phyloP scores from a whole-genome alignment of 2,113 vertebrate genomes.

The Hippocampus guttulatus region DNA sequence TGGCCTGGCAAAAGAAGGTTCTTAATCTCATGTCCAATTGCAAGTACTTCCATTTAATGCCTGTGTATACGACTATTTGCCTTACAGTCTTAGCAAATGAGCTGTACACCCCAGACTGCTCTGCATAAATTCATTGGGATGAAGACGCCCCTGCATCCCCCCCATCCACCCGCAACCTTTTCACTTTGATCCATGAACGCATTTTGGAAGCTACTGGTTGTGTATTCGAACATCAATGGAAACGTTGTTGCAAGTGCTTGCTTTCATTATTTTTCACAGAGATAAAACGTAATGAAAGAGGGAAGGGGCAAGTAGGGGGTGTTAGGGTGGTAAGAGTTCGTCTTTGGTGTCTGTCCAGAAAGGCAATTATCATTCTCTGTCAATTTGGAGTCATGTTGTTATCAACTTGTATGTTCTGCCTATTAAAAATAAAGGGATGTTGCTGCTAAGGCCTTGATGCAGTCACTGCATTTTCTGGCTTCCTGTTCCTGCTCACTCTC shows the following conservation, averaged over 20 bases:
- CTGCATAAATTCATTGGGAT: conserved; percentile 82
- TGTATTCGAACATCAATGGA: conserved; percentile 90
- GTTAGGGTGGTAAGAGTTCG: conserved; percentile 17
- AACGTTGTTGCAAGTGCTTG: conserved; percentile 81
- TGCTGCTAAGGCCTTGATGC: background rate
- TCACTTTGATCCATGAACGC: conserved; percentile 88
- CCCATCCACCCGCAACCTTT: conserved; percentile 16
- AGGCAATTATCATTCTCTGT: conserved; percentile 71
- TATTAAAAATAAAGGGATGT: background rate
- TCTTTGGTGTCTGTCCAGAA: conserved; percentile 56
- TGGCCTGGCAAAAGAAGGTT: conserved; percentile 74
- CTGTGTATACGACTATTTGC: conserved; percentile 76
- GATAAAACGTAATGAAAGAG: conserved; percentile 80
- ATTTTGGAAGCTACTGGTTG: conserved; percentile 88
- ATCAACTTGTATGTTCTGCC: conserved; percentile 73
- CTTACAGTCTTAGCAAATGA: conserved; percentile 81
- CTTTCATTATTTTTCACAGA: conserved; percentile 92
- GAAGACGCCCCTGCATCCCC: conserved; percentile 56
- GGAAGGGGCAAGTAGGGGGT: conserved; percentile 31
- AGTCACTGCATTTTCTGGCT: conserved; percentile 7
- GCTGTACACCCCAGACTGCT: conserved; percentile 72
- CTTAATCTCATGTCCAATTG: conserved; percentile 74
- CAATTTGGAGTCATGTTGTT: conserved; percentile 70
- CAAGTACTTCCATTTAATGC: conserved; percentile 75
- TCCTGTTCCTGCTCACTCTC: conserved; percentile 17